These are phyloP conservation scores for Ferrisia virgata DNA, from an alignment of 2,888 invertebrate genomes.

Conservation along the genomic window DNA sequence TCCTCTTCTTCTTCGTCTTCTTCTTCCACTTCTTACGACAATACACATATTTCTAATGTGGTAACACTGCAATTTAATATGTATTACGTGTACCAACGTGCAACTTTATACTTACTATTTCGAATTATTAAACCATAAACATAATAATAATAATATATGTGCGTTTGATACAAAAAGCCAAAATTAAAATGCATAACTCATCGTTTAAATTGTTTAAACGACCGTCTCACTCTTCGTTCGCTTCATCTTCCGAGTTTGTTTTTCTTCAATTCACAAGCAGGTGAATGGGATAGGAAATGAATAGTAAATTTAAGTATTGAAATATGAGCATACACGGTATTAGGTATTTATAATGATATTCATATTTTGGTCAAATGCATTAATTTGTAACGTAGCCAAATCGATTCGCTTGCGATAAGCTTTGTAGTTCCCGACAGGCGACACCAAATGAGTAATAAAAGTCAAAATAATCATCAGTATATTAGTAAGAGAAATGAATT, in stretches of 20 bases:
- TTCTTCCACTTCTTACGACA: background rate
- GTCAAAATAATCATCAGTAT: no score
- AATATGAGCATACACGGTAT: background rate
- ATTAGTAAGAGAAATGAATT: no score
- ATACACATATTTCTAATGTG: background rate
- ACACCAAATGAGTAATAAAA: no score
- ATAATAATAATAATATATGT: background rate
- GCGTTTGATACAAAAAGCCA: background rate
- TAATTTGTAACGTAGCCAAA: no score
- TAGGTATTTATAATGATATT: no score
- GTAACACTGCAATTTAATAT: conserved; percentile 9
- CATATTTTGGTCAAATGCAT: no score
- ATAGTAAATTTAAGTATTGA: background rate
- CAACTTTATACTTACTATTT: no score
- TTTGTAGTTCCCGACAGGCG: no score
- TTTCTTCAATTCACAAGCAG: background rate
- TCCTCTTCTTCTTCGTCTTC: no score
- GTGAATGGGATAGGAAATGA: background rate
- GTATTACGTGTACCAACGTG: background rate
- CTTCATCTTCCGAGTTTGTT: no score
- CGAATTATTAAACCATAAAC: background rate
- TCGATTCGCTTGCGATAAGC: no score
- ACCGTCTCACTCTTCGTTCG: background rate
- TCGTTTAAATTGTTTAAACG: background rate
- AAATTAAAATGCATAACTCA: conserved; percentile 9